A percentile compares a stretch with the other conserved stretches of the same genome.
Conservation (phyloP, 2,888 invertebrate species). For the Stegana nigrithorax region DNA sequence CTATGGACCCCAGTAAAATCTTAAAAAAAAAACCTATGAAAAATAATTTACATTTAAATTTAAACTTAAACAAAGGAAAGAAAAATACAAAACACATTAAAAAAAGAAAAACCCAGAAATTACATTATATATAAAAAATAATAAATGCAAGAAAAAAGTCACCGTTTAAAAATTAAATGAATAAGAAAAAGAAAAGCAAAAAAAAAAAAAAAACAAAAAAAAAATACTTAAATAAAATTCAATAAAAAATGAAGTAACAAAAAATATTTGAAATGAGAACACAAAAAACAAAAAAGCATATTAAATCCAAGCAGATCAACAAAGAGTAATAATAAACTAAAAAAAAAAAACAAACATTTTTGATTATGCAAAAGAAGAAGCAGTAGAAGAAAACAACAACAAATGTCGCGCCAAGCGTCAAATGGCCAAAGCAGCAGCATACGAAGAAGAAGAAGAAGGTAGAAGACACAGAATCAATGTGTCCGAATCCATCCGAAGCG, state of each 20-base stretch:
- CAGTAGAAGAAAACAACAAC: not conserved
- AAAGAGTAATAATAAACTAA: conserved; percentile 34
- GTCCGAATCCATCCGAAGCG: too few species aligned
- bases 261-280: conserved; percentile 22
- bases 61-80: conserved; percentile 30
- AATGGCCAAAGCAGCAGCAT: not conserved
- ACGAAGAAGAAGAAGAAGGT: not conserved
- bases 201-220: conserved; percentile 38
- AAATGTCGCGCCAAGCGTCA: not conserved
- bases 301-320: conserved; percentile 25
- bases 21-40: conserved; percentile 59
- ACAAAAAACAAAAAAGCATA: conserved; percentile 39
- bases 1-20: conserved; percentile 68
- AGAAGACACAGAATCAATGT: too few species aligned
- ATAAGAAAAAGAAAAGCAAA: conserved; percentile 50
- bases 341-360: conserved; percentile 39
- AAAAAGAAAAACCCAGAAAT: conserved; percentile 40
- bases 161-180: conserved; percentile 50
- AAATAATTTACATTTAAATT: conserved; percentile 40
- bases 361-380: conserved; percentile 31
- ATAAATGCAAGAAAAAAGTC: conserved; percentile 29
- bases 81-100: conserved; percentile 44
- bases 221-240: conserved; percentile 44
- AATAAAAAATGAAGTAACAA: conserved; percentile 38
- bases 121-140: conserved; percentile 27